Base-by-base conservation (phyloP, 2,888 invertebrate species). In the Erebia ligea region DNA sequence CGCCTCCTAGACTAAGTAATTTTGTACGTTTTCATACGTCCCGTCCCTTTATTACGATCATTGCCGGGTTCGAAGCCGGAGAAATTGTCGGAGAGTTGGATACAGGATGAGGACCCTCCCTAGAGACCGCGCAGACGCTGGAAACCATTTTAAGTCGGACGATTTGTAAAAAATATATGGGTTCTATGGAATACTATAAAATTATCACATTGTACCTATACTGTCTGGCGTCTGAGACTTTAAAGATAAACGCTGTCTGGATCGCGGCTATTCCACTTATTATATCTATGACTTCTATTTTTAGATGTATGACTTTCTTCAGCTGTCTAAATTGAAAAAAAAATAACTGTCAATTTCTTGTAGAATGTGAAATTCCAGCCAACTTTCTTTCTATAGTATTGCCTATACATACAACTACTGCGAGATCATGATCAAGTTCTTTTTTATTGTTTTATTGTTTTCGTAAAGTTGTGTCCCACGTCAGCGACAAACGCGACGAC, bases 11-110 rank as follows among this genome's bases (percentile, higher is more conserved):
- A 21, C 62, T 62, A 62, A 21, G 81, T 81, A 81, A 82, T 84
- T 83, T 82, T 79, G 78, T 77, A 74, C 77, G 77, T 77, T 77
- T 78, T 78, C 79, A 70, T 76, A 71, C 75, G 76, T 77, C 76
- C 74, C 73, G 70, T 75, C 70, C 74, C 70, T 71, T 73, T 74
- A 77, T 74, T 73, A 68, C 62, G 67, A 70, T 71, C 68, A 72
- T 75, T 75, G 71, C 68, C 69, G 65, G 72, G 70, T 73, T 75
- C 70, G 71, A 67, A 69, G 75, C 71, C 70, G 54, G 67, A 71
- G 72, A 71, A 74, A 76, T 71, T 72, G 71, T 64, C 69, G 62
- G 48, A 62, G 62, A 62, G 45, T 48, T 62, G 21, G 62, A 62
- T 48, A 67, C 61, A 57, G 62, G 64, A 63, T 67, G 62, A 40